A percentile compares a stretch with the other conserved stretches of the same genome.
Evolutionary conservation across 1,140 invertebrate genomes (phyloP).

Genomic region (Micrasema minimum): DNA sequence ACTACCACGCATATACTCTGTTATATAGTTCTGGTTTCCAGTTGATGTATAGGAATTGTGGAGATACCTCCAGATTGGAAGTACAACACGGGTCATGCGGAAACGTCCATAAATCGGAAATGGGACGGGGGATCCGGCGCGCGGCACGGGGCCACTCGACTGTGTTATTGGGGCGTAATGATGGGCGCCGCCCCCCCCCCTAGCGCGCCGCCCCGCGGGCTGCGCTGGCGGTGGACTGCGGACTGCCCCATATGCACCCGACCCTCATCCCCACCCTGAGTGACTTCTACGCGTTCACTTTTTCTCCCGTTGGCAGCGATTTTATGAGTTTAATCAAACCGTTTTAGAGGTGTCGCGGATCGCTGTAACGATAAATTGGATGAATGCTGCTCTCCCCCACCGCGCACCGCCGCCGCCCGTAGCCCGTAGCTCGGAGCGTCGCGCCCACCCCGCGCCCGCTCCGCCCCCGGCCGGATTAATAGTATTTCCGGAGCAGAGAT

Average conservation of each 20-base stretch:
- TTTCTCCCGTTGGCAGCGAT: slow-evolving; percentile 20
- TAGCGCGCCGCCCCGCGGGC: not conserved
- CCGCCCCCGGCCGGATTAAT: too few relatives aligned
- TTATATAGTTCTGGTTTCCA: too few relatives aligned
- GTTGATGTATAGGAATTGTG: too few relatives aligned
- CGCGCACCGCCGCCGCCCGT: not conserved
- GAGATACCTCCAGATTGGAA: too few relatives aligned
- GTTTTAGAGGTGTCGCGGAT: slow-evolving; percentile 42
- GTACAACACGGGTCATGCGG: not conserved
- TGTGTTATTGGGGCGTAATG: slow-evolving; percentile 66
- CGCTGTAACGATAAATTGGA: slow-evolving; percentile 42
- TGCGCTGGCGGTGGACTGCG: not conserved
- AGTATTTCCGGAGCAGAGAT: too few relatives aligned
- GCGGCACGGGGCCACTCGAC: slow-evolving; percentile 57
- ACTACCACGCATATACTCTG: too few relatives aligned
- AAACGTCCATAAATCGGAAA: not conserved
- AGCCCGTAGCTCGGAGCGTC: not conserved
- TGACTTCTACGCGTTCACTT: not conserved
- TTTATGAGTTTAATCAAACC: slow-evolving; percentile 52
- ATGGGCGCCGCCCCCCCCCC: slow-evolving; percentile 1
- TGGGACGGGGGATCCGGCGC: not conserved
- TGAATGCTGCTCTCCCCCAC: not conserved
- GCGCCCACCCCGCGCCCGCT: not conserved
- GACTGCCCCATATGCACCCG: not conserved
- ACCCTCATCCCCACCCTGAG: not conserved